Evolutionary conservation across 2,113 vertebrate genomes (phyloP).

Genomic region (Eptatretus burgeri): DNA sequence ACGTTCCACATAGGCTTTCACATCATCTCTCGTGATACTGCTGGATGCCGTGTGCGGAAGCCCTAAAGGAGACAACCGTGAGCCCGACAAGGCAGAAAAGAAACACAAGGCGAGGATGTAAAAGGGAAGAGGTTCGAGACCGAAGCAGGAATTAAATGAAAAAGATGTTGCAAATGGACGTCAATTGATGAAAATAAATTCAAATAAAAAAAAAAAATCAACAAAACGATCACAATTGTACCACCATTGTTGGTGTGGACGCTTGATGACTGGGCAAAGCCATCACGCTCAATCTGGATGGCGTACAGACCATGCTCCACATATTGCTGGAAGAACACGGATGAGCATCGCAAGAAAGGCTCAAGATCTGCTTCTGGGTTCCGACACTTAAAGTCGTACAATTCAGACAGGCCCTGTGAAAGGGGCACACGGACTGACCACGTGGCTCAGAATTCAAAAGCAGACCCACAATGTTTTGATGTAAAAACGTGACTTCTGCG

Average conservation of each 20-base stretch:
- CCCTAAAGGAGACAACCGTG: background rate
- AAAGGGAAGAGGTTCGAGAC: background rate
- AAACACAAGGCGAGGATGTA: background rate
- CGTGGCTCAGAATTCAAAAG: background rate
- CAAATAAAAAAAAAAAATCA: background rate
- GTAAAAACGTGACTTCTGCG: background rate
- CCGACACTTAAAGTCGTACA: conserved; percentile 93
- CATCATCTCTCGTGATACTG: conserved; percentile 50
- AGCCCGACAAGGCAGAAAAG: background rate
- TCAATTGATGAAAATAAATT: background rate
- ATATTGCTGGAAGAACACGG: conserved; percentile 93
- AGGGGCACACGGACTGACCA: conserved; percentile 8
- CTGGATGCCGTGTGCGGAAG: conserved; percentile 15
- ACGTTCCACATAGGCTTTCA: conserved; percentile 73
- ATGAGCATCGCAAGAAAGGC: conserved; percentile 75
- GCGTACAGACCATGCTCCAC: conserved; percentile 79
- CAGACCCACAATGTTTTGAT: background rate
- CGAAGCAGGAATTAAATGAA: background rate
- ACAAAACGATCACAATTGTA: background rate
- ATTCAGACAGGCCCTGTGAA: conserved; percentile 52
- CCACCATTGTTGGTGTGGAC: conserved; percentile 29
- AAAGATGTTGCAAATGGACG: background rate
- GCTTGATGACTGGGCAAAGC: conserved; percentile 39
- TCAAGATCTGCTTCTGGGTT: conserved; percentile 79
- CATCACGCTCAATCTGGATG: conserved; percentile 70